Evolutionary conservation across 2,113 vertebrate species (phyloP).

Genomic region (Bettongia penicillata): DNA sequence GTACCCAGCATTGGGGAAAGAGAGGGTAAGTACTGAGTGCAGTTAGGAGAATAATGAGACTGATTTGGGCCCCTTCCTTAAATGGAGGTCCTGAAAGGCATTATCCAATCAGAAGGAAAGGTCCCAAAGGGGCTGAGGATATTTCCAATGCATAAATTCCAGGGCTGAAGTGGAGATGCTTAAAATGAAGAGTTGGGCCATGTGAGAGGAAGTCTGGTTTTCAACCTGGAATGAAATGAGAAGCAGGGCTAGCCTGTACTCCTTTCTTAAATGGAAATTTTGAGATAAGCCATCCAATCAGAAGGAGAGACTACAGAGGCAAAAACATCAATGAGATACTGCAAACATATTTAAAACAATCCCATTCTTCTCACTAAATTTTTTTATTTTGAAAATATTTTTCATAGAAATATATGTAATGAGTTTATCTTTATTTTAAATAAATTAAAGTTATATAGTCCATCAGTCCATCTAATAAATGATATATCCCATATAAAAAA

Average conservation of each 20-base stretch:
- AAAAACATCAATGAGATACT: neutral
- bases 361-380: neutral
- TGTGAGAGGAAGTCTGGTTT: neutral
- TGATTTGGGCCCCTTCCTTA: neutral
- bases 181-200: neutral
- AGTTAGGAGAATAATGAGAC: neutral
- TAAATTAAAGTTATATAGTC: neutral
- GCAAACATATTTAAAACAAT: neutral
- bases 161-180: neutral
- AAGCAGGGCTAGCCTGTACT: neutral
- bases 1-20: neutral
- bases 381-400: neutral
- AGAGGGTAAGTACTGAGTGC: neutral
- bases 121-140: neutral
- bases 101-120: neutral
- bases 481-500: neutral
- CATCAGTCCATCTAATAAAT: neutral
- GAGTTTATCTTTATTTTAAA: neutral
- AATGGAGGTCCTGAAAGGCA: neutral
- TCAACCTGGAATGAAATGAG: neutral
- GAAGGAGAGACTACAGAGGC: neutral
- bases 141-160: neutral
- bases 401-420: neutral
- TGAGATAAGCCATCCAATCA: neutral
- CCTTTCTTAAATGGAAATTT: neutral